Percentiles rank a stretch among this genome's conserved stretches.
These are phyloP conservation scores for Eupelmus urozonus DNA, from an alignment of 2,888 invertebrate genomes.

Conservation along the genomic window DNA sequence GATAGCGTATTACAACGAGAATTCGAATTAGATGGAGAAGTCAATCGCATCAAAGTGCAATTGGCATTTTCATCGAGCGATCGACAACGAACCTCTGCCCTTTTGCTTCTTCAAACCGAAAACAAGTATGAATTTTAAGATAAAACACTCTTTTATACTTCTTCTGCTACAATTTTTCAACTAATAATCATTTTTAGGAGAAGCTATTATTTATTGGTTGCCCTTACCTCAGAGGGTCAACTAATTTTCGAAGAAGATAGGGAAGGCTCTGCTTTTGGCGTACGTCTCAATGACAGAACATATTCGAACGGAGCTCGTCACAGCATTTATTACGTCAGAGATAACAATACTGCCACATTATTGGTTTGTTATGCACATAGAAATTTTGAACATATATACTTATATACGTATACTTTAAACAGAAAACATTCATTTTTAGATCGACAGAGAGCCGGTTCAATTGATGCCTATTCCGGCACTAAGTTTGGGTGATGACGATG, in stretches of 20 bases:
- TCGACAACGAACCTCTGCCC: slow-evolving; percentile 85
- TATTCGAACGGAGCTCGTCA: slow-evolving; percentile 90
- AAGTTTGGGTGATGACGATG: slow-evolving; percentile 81
- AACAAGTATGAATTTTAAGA: slow-evolving; percentile 82
- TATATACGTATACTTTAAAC: too few relatives aligned
- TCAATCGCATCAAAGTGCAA: slow-evolving; percentile 88
- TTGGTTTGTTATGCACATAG: too few relatives aligned
- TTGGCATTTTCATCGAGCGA: slow-evolving; percentile 92
- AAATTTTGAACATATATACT: not conserved
- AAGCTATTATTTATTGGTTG: slow-evolving; percentile 90
- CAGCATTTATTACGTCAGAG: slow-evolving; percentile 84
- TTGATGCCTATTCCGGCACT: slow-evolving; percentile 84
- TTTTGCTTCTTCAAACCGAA: slow-evolving; percentile 89
- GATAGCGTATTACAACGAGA: slow-evolving; percentile 90
- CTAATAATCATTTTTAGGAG: slow-evolving; percentile 79
- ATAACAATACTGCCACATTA: slow-evolving; percentile 84
- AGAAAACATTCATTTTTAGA: too few relatives aligned
- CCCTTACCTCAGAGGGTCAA: slow-evolving; percentile 89
- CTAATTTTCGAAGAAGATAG: slow-evolving; percentile 91
- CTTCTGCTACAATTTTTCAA: slow-evolving; percentile 9
- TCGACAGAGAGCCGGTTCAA: slow-evolving; percentile 87
- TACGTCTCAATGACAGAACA: slow-evolving; percentile 86
- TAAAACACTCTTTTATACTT: not conserved
- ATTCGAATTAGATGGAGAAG: slow-evolving; percentile 85
- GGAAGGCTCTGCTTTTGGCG: slow-evolving; percentile 86